Evolutionary conservation across 2,888 invertebrate genomes (phyloP).

Genomic region (Hypomecis punctinalis): DNA sequence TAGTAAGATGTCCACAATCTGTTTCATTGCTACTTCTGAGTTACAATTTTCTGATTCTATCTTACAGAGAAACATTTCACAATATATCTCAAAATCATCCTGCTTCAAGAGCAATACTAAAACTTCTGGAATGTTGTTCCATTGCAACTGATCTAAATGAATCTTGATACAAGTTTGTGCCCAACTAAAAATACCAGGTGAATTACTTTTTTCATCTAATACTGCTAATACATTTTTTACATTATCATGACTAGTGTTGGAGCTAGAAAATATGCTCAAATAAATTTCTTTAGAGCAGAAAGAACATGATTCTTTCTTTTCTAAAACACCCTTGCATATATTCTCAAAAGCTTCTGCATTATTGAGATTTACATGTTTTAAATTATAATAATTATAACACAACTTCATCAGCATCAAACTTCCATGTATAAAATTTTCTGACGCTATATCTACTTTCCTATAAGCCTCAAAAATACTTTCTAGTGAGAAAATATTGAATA

Average conservation of each 20-base stretch:
- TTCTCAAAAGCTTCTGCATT: conserved; percentile 41
- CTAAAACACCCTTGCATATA: conserved; percentile 48
- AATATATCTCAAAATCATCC: conserved; percentile 61
- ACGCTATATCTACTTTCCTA: conserved; percentile 42
- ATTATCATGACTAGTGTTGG: conserved; percentile 34
- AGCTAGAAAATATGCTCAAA: conserved; percentile 52
- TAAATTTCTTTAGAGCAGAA: conserved; percentile 62
- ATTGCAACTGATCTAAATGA: conserved; percentile 51
- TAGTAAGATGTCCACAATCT: conserved; percentile 57
- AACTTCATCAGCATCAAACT: conserved; percentile 59
- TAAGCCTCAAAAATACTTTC: conserved; percentile 52
- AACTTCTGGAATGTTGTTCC: conserved; percentile 56
- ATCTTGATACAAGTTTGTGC: conserved; percentile 57
- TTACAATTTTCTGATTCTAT: conserved; percentile 47
- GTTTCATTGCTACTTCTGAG: conserved; percentile 45
- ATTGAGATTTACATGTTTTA: conserved; percentile 36
- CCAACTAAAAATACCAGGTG: conserved; percentile 66
- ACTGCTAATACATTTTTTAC: conserved; percentile 55
- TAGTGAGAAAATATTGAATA: conserved; percentile 71
- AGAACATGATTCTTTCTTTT: conserved; percentile 50
- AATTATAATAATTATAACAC: conserved; percentile 55
- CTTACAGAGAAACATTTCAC: conserved; percentile 57
- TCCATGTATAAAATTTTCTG: conserved; percentile 75
- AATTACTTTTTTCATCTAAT: conserved; percentile 46
- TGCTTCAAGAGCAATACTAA: conserved; percentile 53